Evolutionary conservation across 2,113 vertebrate species (phyloP), one percentile per base, ranked within the genome.

Genomic region (Chionis minor): DNA sequence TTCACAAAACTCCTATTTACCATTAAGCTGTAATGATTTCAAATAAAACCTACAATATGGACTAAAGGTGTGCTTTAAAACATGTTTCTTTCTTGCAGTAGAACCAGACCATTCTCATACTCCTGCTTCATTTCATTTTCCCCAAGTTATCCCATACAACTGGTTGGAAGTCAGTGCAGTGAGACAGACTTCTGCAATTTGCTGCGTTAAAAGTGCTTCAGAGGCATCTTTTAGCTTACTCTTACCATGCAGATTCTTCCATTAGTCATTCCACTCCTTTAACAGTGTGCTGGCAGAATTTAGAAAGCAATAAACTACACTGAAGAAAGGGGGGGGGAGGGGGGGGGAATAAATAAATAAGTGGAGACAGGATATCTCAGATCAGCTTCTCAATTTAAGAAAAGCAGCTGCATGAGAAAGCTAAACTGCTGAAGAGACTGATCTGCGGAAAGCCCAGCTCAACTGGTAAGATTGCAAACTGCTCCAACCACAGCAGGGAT

Each of bases 241-340:
- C 86, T 90, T 80, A 74, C 44, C 7, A 22, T 2, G 3, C 7
- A 45, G 24, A 3, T 54, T 78, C 75, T 91, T 55, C 27, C 26
- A 51, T 27, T 32, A 42, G n/a, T 62, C 6, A 61, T 13, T 54
- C 77, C 42, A 52, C 4, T 5, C 28, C 14, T 71, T 82, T 52
- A 58, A 70, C 13, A 61, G 15, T 17, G 4, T 73, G 67, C 33
- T 86, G 47, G 47, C 38, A 96, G 51, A 81, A 84, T 55, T 63
- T 33, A 74, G 59, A 58, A 75, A 73, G 10, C 55, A 62, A 81
- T 45, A 32, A 72, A 78, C 75, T 72, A n/a, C 47, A 45, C 32
- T 2, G 12, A 69, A 18, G 14, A n/a, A 32, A 2, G 5, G 6
- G 4, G 0, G 6, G 38, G 38, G 38, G 38, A 9, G 8, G 38